phyloP scores from a whole-genome alignment of 1,140 invertebrate genomes.

The Episyrphus balteatus region DNA sequence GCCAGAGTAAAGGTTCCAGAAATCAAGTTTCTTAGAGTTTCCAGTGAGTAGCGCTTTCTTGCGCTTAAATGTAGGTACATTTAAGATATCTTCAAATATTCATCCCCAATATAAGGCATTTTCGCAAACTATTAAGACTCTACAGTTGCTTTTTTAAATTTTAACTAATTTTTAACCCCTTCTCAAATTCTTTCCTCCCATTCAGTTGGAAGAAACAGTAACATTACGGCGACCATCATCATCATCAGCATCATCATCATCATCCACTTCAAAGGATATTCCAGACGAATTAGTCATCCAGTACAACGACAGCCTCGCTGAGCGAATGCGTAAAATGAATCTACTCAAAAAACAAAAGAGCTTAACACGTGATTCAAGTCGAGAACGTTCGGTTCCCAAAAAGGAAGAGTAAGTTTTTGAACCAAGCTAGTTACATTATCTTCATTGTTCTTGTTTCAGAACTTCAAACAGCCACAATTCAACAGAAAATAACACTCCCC shows the following conservation, averaged over 20 bases:
- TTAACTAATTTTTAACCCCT: too few relatives aligned
- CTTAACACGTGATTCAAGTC: slow-evolving; percentile 42
- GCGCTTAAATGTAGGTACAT: too few relatives aligned
- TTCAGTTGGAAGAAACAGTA: slow-evolving; percentile 26
- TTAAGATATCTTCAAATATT: too few relatives aligned
- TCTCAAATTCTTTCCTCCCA: too few relatives aligned
- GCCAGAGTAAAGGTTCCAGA: too few relatives aligned
- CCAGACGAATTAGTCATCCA: slow-evolving; percentile 42
- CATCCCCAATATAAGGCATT: too few relatives aligned
- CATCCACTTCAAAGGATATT: slow-evolving; percentile 25
- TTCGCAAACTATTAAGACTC: too few relatives aligned
- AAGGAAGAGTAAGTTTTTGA: slow-evolving; percentile 13
- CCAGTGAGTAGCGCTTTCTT: too few relatives aligned
- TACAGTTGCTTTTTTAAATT: too few relatives aligned
- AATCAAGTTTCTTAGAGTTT: too few relatives aligned
- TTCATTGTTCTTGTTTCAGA: too few relatives aligned
- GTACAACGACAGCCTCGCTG: slow-evolving; percentile 46
- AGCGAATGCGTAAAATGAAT: slow-evolving; percentile 51
- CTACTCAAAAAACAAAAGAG: slow-evolving; percentile 42
- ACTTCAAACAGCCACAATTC: slow-evolving; percentile 14
- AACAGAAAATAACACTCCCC: slow-evolving; percentile 12
- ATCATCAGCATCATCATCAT: slow-evolving; percentile 25
- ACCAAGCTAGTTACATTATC: background rate
- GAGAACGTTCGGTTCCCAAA: slow-evolving; percentile 30
- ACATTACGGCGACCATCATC: slow-evolving; percentile 38